Evolutionary conservation across 2,113 vertebrate species (phyloP).

Genomic region (Dermatemys mawii): DNA sequence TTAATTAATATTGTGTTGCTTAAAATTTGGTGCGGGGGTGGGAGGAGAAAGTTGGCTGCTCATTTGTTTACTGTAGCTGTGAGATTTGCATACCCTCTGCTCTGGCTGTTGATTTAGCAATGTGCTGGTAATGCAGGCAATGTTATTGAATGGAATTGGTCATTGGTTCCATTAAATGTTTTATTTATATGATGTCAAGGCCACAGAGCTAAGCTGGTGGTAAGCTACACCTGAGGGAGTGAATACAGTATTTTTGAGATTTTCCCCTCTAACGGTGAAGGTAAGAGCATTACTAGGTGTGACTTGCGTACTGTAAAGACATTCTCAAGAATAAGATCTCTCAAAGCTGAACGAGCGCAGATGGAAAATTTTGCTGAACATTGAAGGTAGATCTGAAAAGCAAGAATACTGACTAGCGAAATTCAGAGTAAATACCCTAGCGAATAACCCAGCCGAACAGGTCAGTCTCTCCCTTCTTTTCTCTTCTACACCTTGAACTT

Average conservation of each 20-base stretch:
- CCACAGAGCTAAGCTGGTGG: background rate
- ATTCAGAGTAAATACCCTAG: background rate
- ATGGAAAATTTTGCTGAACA: background rate
- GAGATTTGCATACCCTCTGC: conserved; percentile 64
- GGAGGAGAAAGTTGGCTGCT: conserved; percentile 53
- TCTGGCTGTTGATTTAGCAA: conserved; percentile 53
- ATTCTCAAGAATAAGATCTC: background rate
- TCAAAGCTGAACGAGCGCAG: background rate
- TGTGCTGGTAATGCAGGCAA: conserved; percentile 49
- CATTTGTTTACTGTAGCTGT: background rate
- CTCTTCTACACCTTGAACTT: background rate
- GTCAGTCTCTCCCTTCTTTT: background rate
- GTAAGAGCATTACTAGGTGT: background rate
- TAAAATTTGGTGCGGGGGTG: background rate
- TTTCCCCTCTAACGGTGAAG: background rate
- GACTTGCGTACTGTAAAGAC: background rate
- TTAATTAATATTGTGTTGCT: conserved; percentile 61
- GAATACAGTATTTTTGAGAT: accelerated
- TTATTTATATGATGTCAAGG: background rate
- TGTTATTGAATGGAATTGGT: conserved; percentile 15
- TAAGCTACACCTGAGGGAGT: accelerated
- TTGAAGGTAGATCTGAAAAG: background rate
- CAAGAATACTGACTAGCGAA: background rate
- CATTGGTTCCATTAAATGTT: conserved; percentile 11
- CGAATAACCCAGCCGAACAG: background rate